A percentile compares a stretch with the other conserved stretches of the same genome.
Conservation (phyloP, 2,113 vertebrate species). For the Tychaedon coryphoeus region DNA sequence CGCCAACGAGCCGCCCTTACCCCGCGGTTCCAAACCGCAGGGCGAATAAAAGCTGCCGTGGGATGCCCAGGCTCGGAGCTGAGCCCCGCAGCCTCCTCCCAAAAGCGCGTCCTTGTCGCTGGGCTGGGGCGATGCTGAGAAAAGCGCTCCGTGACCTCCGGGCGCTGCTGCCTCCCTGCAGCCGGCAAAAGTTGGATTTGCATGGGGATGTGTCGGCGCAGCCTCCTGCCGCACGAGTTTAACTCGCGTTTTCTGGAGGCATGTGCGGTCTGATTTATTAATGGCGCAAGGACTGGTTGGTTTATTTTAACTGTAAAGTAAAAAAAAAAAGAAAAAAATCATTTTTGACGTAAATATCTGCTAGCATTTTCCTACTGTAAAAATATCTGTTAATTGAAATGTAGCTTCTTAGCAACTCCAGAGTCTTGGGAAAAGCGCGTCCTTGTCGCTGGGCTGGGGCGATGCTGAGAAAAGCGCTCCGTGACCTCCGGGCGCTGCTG, state of each 20-base stretch:
- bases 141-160: accelerated
- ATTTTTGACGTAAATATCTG: not conserved
- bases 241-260: not conserved
- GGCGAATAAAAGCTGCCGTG: not conserved
- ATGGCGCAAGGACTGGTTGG: not conserved
- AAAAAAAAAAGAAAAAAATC: not conserved
- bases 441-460: accelerated
- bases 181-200: not conserved
- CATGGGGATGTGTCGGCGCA: too few species aligned
- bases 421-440: not conserved
- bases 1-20: accelerated
- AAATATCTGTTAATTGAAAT: not conserved
- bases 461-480: not conserved
- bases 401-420: not conserved
- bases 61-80: accelerated
- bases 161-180: accelerated
- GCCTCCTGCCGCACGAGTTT: not conserved
- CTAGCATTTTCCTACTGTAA: not conserved
- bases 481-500: not conserved
- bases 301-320: not conserved
- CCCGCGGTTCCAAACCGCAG: accelerated
- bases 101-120: not conserved
- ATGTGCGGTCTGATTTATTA: not conserved
- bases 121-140: accelerated
- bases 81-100: not conserved